These are phyloP conservation scores for Drosophila parvula DNA, from an alignment of 1,140 invertebrate genomes.

Conservation along the genomic window DNA sequence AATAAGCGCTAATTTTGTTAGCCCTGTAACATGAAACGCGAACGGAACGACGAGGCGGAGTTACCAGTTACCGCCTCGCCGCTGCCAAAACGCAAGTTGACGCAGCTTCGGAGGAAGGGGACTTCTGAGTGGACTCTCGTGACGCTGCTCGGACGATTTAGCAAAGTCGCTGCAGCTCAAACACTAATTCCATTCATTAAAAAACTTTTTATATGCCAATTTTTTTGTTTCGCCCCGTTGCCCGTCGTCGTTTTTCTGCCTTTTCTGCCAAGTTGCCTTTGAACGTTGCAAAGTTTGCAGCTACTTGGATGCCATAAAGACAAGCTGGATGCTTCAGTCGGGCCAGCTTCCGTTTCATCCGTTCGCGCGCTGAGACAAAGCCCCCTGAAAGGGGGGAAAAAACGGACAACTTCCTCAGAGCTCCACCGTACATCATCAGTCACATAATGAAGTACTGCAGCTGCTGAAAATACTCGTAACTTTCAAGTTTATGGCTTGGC, in stretches of 20 bases:
- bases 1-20: constrained; percentile 82
- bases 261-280: constrained; percentile 35
- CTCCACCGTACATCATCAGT: constrained; percentile 72
- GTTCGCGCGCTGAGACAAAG: constrained; percentile 29
- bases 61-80: constrained; percentile 24
- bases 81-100: constrained; percentile 47
- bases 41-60: neutral
- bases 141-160: constrained; percentile 71
- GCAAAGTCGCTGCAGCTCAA: constrained; percentile 76
- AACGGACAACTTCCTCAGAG: constrained; percentile 64
- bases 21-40: constrained; percentile 40
- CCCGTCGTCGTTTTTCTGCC: constrained; percentile 8
- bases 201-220: constrained; percentile 82
- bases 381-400: constrained; percentile 31
- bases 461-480: constrained; percentile 67
- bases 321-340: constrained; percentile 45
- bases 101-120: constrained; percentile 22
- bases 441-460: constrained; percentile 82
- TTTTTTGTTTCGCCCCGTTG: constrained; percentile 51
- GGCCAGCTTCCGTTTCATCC: constrained; percentile 36
- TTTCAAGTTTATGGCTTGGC: constrained; percentile 76
- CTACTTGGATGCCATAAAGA: constrained; percentile 61
- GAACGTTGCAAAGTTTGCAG: constrained; percentile 57
- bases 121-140: constrained; percentile 46
- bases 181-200: constrained; percentile 82